phyloP scores from a whole-genome alignment of 2,888 invertebrate genomes.

The Trachelus iudaicus region DNA sequence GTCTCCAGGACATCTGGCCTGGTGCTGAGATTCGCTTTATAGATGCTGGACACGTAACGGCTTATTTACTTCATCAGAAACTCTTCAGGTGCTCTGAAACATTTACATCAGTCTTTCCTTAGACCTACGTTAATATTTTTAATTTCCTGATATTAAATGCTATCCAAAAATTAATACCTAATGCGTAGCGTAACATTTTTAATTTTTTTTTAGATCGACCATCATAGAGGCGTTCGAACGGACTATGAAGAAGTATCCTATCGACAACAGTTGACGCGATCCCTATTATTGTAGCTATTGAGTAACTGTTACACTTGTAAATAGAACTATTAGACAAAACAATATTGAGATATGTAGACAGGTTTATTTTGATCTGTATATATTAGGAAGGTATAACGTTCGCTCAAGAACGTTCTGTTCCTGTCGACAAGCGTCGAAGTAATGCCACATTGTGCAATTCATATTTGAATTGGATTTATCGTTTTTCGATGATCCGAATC shows the following conservation, averaged over 20 bases:
- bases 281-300: background rate
- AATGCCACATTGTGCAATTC: background rate
- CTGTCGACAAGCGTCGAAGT: background rate
- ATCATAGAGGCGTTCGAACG: constrained; percentile 82
- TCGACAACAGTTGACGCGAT: constrained; percentile 30
- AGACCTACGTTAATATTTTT: background rate
- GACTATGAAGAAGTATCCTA: constrained; percentile 69
- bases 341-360: background rate
- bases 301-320: background rate
- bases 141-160: background rate
- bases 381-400: background rate
- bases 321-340: background rate
- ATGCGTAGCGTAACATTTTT: background rate
- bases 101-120: background rate
- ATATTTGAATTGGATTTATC: background rate
- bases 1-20: constrained; percentile 92
- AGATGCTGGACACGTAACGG: constrained; percentile 90
- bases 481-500: background rate
- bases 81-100: constrained; percentile 78
- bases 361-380: background rate
- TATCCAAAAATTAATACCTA: background rate
- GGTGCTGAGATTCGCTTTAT: constrained; percentile 89
- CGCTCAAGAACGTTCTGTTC: background rate
- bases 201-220: constrained; percentile 72
- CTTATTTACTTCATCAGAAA: constrained; percentile 87